phyloP scores from a whole-genome alignment of 2,797 vertebrate genomes.

The Paedocypris micromegethes region DNA sequence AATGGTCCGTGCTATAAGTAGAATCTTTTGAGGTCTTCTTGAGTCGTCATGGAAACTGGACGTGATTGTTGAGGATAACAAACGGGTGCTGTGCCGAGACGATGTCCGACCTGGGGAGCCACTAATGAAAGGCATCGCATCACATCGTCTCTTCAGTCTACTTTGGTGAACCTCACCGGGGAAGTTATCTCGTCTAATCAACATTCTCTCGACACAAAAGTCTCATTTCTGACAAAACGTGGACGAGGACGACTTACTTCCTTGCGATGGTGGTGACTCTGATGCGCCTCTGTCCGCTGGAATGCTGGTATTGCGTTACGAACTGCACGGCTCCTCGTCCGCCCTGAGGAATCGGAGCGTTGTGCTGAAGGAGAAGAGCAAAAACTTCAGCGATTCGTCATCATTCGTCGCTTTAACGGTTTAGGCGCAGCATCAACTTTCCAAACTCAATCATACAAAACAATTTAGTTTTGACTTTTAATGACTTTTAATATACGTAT shows the following conservation, averaged over 20 bases:
- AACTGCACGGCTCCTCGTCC: conserved; percentile 90
- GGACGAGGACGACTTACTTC: conserved; percentile 72
- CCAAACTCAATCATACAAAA: too few species aligned
- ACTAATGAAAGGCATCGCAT: background rate
- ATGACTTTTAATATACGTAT: too few species aligned
- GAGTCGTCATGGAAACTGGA: conserved; percentile 43
- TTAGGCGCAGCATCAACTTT: too few species aligned
- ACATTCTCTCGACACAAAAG: background rate
- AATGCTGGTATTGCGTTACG: conserved; percentile 93
- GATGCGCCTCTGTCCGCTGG: conserved; percentile 89
- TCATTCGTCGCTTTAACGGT: too few species aligned
- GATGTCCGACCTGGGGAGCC: background rate
- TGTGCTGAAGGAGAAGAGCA: conserved; percentile 70
- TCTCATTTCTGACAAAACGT: background rate
- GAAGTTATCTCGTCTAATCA: background rate
- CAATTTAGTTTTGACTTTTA: too few species aligned
- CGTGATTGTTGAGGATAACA: conserved; percentile 18
- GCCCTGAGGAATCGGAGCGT: conserved; percentile 92
- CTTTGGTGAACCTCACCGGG: too few species aligned
- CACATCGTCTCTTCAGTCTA: too few species aligned
- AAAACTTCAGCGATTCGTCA: background rate
- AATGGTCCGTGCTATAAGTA: conserved; percentile 4
- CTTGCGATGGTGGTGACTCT: conserved; percentile 87
- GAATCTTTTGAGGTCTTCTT: conserved; percentile 7
- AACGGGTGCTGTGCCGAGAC: conserved; percentile 7